Conservation (phyloP, 2,888 invertebrate species). For the Cylindroiulus punctatus region DNA sequence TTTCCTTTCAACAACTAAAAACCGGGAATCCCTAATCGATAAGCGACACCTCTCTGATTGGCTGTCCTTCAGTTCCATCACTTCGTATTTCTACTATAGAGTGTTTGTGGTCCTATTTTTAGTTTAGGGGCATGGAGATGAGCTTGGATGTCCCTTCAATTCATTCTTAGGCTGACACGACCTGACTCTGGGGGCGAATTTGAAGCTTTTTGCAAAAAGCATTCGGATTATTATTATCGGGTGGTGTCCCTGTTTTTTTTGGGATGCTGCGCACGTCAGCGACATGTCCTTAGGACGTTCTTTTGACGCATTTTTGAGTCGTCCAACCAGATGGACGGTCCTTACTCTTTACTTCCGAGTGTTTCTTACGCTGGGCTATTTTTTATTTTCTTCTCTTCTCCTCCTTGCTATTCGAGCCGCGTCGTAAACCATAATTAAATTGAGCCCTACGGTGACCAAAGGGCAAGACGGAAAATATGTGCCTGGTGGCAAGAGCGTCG, state of each 20-base stretch:
- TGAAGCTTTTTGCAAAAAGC: background rate
- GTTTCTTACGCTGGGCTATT: no score
- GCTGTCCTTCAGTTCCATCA: no score
- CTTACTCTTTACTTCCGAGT: background rate
- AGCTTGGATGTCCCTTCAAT: background rate
- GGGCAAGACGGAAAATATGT: background rate
- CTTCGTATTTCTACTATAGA: no score
- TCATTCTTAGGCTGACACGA: background rate
- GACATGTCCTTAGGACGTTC: background rate
- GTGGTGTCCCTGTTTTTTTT: background rate
- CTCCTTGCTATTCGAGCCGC: background rate
- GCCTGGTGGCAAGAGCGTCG: background rate
- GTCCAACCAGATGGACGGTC: no score
- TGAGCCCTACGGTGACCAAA: background rate
- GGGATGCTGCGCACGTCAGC: background rate
- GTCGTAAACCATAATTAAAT: conserved; percentile 8
- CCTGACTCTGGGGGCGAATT: background rate
- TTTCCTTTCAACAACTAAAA: no score
- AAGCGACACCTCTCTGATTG: no score
- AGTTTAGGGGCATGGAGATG: background rate
- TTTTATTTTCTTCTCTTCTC: background rate
- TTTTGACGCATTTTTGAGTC: no score
- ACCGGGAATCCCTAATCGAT: no score
- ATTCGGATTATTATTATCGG: no score
- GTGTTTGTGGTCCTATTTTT: background rate